Evolutionary conservation across 2,113 vertebrate species (phyloP), one percentile per base, ranked within the genome.

Genomic region (Anolis sagrei): DNA sequence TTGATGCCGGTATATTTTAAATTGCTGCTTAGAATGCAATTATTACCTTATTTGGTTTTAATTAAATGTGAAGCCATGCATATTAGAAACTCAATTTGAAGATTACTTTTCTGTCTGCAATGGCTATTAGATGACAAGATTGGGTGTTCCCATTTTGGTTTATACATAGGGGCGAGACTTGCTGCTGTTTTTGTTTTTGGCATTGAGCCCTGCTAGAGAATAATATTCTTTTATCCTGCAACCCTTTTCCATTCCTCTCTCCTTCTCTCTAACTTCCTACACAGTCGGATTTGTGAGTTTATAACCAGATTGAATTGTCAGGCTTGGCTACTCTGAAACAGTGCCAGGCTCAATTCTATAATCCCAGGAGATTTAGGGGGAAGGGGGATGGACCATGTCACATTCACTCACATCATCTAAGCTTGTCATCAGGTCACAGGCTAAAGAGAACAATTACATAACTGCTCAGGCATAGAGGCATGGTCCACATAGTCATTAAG

Each of bases 351-450:
- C n/a, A 34, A 73, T 14, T 87, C 0, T 0, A 29, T 92, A 92
- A 90, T 93, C 80, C 72, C 79, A 79, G 86, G 76, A 92, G 86
- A 91, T 88, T 90, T 90, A 94, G 84, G 81, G 36, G 70, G 83
- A 76, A 88, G 79, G 62, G 48, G 82, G 85, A 79, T 86, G 87
- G 88, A 73, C 81, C 36, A 16, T 87, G 64, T 89, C 81, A 14
- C 74, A 2, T 84, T 84, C 1, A 54, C 89, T 91, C 79, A 69
- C 74, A 64, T 91, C 70, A 82, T 87, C 27, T 78, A 82, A 77
- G 74, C 44, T 85, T 81, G 66, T 89, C 80, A 54, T 82, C 0
- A 0, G 82, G 86, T 93, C 91, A 84, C 49, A 78, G 82, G 82
- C 82, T 85, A 61, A 91, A 92, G 89, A 78, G 83, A 82, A 79